Percentiles rank a stretch among this genome's conserved stretches.
These are phyloP conservation scores for Luehdorfia chinensis DNA, from an alignment of 1,140 invertebrate species.

Conservation along the genomic window DNA sequence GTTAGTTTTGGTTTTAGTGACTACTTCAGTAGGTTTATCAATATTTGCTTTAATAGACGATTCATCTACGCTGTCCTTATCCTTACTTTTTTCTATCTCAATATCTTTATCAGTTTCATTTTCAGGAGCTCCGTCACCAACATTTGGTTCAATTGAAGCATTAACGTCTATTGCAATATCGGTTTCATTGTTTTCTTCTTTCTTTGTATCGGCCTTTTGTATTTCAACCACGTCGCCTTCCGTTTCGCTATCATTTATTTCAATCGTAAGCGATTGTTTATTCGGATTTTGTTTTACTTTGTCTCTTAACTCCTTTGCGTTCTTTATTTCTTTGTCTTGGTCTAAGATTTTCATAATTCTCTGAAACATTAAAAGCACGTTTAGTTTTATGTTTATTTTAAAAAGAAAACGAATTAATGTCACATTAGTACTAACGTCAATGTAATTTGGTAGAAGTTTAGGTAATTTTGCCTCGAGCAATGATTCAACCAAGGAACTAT, in stretches of 20 bases:
- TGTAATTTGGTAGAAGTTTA: conserved; percentile 23
- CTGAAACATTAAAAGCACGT: too few relatives aligned
- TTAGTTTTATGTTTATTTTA: too few relatives aligned
- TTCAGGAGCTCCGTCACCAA: not conserved
- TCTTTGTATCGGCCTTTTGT: not conserved
- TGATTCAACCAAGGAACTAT: conserved; percentile 23
- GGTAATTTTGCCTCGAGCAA: conserved; percentile 29
- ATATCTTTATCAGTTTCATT: not conserved
- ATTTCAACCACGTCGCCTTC: too few relatives aligned
- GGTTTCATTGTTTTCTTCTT: conserved; percentile 4
- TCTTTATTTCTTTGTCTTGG: conserved; percentile 20
- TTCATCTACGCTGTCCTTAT: not conserved
- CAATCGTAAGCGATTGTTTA: too few relatives aligned
- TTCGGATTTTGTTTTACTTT: conserved; percentile 7
- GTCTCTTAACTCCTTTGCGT: not conserved
- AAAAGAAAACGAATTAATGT: too few relatives aligned
- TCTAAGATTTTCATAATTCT: conserved; percentile 21
- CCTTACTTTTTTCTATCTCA: not conserved
- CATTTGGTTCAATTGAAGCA: not conserved
- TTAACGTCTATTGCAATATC: too few relatives aligned
- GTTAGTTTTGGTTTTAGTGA: not conserved
- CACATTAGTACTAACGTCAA: conserved; percentile 31
- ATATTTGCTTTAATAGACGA: not conserved
- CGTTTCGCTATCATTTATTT: too few relatives aligned
- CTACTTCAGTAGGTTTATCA: not conserved